phyloP scores from a whole-genome alignment of 2,888 invertebrate species.

The Ornithoptera priamus region DNA sequence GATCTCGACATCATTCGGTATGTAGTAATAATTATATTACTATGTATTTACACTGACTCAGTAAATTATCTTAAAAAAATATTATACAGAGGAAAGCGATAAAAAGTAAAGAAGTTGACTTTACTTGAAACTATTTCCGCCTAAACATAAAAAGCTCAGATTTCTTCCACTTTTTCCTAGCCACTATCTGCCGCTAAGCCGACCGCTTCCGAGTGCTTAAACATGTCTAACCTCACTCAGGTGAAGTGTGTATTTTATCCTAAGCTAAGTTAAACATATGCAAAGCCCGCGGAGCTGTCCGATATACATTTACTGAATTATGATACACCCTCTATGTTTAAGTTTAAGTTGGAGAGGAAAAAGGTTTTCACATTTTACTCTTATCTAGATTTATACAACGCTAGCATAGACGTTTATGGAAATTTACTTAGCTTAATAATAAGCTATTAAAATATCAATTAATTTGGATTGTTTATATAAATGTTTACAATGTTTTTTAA shows the following conservation, averaged over 20 bases:
- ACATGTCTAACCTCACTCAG: conserved; percentile 27
- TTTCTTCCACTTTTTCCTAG: conserved; percentile 11
- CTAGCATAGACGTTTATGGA: neutral
- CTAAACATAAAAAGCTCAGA: neutral
- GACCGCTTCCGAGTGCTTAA: conserved; percentile 18
- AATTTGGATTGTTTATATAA: too few species aligned
- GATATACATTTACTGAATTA: conserved; percentile 8
- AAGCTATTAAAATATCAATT: too few species aligned
- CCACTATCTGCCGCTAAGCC: conserved; percentile 18
- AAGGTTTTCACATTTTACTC: neutral
- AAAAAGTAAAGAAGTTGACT: neutral
- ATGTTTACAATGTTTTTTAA: too few species aligned
- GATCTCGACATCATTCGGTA: too few species aligned
- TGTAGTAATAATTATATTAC: too few species aligned
- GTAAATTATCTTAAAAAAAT: too few species aligned
- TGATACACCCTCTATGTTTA: conserved; percentile 2
- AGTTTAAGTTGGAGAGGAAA: neutral
- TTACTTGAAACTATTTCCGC: neutral
- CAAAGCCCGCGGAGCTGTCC: neutral
- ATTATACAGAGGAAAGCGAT: too few species aligned
- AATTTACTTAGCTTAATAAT: too few species aligned
- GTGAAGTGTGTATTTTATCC: conserved; percentile 23
- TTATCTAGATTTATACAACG: neutral
- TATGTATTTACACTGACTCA: too few species aligned
- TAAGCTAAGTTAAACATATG: conserved; percentile 15